Evolutionary conservation across 2,797 vertebrate genomes (phyloP).

Genomic region (Tragelaphus oryx): DNA sequence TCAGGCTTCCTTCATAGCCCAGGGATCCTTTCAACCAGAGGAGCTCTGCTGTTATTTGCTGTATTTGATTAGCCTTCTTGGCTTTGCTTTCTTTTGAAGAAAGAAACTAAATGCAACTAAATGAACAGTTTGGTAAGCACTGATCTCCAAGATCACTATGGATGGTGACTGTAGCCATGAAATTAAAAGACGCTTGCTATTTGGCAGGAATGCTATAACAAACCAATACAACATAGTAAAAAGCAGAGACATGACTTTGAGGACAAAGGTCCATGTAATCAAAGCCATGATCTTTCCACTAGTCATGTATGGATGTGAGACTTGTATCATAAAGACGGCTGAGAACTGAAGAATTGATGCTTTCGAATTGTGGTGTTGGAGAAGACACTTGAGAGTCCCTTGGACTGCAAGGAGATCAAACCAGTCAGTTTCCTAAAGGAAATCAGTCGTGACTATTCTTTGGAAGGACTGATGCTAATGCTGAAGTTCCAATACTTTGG

Average conservation of each 20-base stretch:
- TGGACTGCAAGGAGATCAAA: background rate
- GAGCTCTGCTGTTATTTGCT: background rate
- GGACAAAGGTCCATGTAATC: background rate
- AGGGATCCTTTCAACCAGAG: background rate
- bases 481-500: background rate
- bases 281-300: background rate
- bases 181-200: background rate
- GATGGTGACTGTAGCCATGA: background rate
- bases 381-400: background rate
- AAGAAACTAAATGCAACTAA: background rate
- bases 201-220: background rate
- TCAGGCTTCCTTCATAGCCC: background rate
- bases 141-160: background rate
- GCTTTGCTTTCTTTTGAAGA: background rate
- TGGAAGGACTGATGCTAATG: background rate
- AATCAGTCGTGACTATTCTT: background rate
- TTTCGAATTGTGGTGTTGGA: background rate
- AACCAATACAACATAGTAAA: background rate
- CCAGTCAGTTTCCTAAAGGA: background rate
- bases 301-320: background rate
- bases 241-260: background rate
- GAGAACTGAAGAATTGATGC: background rate
- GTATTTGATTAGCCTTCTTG: background rate
- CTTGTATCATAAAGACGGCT: background rate
- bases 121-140: background rate